Percentiles rank a stretch among this genome's conserved stretches.
Conservation (phyloP, 2,797 vertebrate species). For the Sebastes hubbsi region DNA sequence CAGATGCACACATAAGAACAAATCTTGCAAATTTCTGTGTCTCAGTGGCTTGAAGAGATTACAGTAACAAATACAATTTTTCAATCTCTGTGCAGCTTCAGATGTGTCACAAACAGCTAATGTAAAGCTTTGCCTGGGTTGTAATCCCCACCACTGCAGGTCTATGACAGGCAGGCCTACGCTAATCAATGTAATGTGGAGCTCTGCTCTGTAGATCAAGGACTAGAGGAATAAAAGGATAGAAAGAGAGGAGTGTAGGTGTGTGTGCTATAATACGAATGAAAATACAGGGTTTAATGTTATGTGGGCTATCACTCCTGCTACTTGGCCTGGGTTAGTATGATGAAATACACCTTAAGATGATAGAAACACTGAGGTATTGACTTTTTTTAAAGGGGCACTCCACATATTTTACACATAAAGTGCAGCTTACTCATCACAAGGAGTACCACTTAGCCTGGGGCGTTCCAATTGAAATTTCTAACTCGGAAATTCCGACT, state of each 20-base stretch:
- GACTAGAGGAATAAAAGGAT: slow-evolving; percentile 19
- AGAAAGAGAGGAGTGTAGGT: not conserved
- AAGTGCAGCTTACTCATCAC: not conserved
- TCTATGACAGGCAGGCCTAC: slow-evolving; percentile 11
- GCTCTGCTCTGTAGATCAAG: slow-evolving; percentile 15
- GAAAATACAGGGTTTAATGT: slow-evolving; percentile 13
- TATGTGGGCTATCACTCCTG: not conserved
- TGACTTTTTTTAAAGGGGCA: not conserved
- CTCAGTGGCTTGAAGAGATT: not conserved
- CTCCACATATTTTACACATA: too few relatives aligned
- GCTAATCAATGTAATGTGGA: slow-evolving; percentile 36
- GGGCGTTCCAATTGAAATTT: too few relatives aligned
- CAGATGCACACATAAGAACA: not conserved
- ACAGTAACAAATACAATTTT: not conserved
- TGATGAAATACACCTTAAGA: not conserved
- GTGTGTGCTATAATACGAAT: not conserved
- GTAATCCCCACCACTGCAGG: slow-evolving; percentile 27
- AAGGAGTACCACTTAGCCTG: not conserved
- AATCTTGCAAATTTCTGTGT: not conserved
- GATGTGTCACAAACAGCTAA: not conserved
- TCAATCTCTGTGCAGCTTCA: not conserved
- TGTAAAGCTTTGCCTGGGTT: slow-evolving; percentile 13
- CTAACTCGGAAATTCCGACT: too few relatives aligned
- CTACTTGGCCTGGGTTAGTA: not conserved
- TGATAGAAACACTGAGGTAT: not conserved